Percentiles rank a stretch among this genome's conserved stretches.
Evolutionary conservation across 2,888 invertebrate genomes (phyloP).

Genomic region (Leptura quadrifasciata): DNA sequence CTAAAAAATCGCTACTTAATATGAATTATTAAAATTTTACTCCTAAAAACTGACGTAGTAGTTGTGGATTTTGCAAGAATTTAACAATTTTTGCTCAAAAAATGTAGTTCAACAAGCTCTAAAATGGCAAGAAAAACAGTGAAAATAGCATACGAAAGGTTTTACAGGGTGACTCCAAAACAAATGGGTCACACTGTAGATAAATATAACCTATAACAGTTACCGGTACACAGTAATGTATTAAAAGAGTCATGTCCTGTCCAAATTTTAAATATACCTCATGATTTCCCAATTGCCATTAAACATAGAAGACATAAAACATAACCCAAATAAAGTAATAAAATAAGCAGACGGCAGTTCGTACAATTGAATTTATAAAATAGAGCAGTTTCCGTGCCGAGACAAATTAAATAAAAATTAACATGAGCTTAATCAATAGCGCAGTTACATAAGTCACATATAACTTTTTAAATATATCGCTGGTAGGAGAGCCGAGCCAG

Average conservation of each 20-base stretch:
- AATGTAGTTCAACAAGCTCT: too few relatives aligned
- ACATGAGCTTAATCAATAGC: slow-evolving; percentile 62
- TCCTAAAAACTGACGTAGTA: too few relatives aligned
- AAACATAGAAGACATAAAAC: slow-evolving; percentile 21
- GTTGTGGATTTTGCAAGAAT: too few relatives aligned
- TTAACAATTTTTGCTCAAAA: too few relatives aligned
- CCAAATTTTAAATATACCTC: slow-evolving; percentile 15
- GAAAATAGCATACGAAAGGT: too few relatives aligned
- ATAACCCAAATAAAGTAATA: slow-evolving; percentile 26
- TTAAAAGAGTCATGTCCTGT: background rate
- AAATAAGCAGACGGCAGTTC: slow-evolving; percentile 2
- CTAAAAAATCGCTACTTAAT: too few relatives aligned
- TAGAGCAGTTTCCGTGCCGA: slow-evolving; percentile 32
- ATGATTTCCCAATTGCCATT: background rate
- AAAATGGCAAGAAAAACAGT: too few relatives aligned
- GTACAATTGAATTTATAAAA: slow-evolving; percentile 31
- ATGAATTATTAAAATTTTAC: too few relatives aligned
- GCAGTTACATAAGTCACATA: slow-evolving; percentile 68
- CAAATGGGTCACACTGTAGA: too few relatives aligned
- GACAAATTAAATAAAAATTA: slow-evolving; percentile 57
- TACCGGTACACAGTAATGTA: background rate
- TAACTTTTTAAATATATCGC: slow-evolving; percentile 67
- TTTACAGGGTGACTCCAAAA: too few relatives aligned
- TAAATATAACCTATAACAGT: background rate
- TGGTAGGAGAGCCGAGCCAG: slow-evolving; percentile 17